Percentiles rank a stretch among this genome's conserved stretches.
These are phyloP conservation scores for Rissa tridactyla DNA, from an alignment of 2,113 vertebrate species.

Conservation along the genomic window DNA sequence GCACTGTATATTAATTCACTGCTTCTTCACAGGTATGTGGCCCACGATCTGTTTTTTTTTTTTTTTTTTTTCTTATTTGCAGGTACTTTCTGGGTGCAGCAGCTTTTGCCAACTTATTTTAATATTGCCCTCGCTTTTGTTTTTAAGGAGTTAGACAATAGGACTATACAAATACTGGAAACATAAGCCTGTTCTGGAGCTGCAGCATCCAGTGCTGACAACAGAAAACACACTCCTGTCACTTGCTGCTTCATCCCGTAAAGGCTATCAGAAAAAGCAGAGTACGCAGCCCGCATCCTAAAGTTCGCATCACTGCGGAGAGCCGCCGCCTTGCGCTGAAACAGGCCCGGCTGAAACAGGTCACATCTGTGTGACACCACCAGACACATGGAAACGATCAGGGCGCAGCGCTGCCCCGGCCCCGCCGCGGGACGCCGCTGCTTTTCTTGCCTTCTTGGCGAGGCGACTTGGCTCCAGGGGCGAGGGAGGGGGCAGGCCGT, in stretches of 20 bases:
- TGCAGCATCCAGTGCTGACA: background rate
- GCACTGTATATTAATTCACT: background rate
- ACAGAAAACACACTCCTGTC: fast-evolving
- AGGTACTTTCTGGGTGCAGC: background rate
- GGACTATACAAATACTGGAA: background rate
- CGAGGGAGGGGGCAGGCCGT: background rate
- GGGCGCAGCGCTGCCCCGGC: background rate
- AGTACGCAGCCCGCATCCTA: background rate
- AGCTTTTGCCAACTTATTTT: background rate
- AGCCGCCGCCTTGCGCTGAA: background rate
- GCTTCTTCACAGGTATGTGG: background rate
- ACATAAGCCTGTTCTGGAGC: background rate
- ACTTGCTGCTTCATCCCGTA: background rate
- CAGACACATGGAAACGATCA: background rate
- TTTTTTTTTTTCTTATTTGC: background rate
- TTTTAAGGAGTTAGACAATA: background rate
- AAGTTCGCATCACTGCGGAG: background rate
- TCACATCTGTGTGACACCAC: background rate
- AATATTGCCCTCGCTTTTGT: background rate
- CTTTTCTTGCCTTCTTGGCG: fast-evolving
- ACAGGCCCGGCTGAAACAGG: background rate
- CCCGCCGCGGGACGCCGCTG: background rate
- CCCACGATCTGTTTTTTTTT: fast-evolving
- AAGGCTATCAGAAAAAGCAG: background rate
- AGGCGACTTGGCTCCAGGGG: background rate